phyloP scores from a whole-genome alignment of 2,797 vertebrate genomes.

The Acanthis flammea region DNA sequence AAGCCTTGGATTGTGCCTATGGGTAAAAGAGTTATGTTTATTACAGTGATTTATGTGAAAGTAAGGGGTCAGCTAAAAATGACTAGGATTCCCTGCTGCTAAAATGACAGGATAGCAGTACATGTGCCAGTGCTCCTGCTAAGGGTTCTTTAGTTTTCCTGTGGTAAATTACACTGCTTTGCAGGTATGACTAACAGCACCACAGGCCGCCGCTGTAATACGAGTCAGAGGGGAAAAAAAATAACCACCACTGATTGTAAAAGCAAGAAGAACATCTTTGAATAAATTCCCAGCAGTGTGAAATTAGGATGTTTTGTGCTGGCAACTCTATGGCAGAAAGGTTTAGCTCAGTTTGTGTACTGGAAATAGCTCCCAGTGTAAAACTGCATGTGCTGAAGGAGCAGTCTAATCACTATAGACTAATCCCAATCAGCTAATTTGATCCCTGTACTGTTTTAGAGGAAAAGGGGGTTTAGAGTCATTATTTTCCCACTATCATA shows the following conservation, averaged over 20 bases:
- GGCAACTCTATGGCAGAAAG: background rate
- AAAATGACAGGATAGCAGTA: conserved; percentile 80
- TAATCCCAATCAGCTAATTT: background rate
- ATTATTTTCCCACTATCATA: background rate
- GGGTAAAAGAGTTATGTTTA: conserved; percentile 67
- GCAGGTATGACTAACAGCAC: conserved; percentile 67
- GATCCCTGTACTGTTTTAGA: conserved; percentile 14
- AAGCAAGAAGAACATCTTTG: conserved; percentile 54
- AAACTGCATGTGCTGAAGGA: background rate
- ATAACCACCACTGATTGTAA: conserved; percentile 49
- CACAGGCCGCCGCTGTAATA: conserved; percentile 37
- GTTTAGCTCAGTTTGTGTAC: background rate
- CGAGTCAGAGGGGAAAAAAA: conserved; percentile 46
- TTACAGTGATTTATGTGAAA: conserved; percentile 83
- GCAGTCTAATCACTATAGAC: background rate
- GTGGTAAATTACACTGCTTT: conserved; percentile 70
- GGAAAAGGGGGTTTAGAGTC: background rate
- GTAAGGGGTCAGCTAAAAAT: conserved; percentile 78
- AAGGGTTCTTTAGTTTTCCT: conserved; percentile 73
- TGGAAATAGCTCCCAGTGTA: conserved; percentile 11
- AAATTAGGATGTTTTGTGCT: conserved; percentile 37
- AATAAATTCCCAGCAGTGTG: conserved; percentile 49
- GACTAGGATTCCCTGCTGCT: conserved; percentile 78
- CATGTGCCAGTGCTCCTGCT: conserved; percentile 75
- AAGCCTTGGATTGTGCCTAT: conserved; percentile 48